phyloP scores from a whole-genome alignment of 2,888 invertebrate genomes.

The Allacma fusca region DNA sequence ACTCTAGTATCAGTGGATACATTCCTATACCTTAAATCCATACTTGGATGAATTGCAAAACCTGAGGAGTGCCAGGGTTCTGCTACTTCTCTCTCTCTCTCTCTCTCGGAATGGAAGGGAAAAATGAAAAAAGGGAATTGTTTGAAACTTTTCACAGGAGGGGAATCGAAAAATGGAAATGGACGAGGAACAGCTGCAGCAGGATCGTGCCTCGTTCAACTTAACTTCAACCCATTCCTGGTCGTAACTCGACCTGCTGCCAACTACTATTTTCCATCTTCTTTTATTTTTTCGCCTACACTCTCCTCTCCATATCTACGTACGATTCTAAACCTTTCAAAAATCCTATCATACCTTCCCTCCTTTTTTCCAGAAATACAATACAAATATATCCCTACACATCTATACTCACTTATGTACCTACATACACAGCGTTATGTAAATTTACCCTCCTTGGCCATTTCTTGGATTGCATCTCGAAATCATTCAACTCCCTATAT shows the following conservation, averaged over 20 bases:
- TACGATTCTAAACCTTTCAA: neutral
- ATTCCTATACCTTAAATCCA: neutral
- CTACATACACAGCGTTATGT: neutral
- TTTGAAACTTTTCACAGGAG: slow-evolving; percentile 46
- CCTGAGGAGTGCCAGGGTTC: neutral
- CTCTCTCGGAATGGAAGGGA: neutral
- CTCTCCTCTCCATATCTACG: neutral
- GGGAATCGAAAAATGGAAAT: slow-evolving; percentile 43
- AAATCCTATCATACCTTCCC: neutral
- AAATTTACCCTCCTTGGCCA: neutral
- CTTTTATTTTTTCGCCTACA: slow-evolving; percentile 21
- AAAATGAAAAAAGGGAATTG: slow-evolving; percentile 41
- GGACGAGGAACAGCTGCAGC: slow-evolving; percentile 57
- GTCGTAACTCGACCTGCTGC: slow-evolving; percentile 16
- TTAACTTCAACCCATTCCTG: slow-evolving; percentile 6
- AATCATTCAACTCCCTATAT: neutral
- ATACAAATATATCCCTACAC: too few species aligned
- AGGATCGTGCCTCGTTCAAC: slow-evolving; percentile 11
- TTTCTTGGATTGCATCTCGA: neutral
- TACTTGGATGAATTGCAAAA: slow-evolving; percentile 1
- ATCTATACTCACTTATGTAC: neutral
- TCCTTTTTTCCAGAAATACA: neutral
- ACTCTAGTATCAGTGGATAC: too few species aligned
- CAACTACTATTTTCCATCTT: neutral
- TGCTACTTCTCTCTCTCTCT: too few species aligned